Evolutionary conservation across 1,140 invertebrate species (phyloP).

Genomic region (Brachionus paranguensis): DNA sequence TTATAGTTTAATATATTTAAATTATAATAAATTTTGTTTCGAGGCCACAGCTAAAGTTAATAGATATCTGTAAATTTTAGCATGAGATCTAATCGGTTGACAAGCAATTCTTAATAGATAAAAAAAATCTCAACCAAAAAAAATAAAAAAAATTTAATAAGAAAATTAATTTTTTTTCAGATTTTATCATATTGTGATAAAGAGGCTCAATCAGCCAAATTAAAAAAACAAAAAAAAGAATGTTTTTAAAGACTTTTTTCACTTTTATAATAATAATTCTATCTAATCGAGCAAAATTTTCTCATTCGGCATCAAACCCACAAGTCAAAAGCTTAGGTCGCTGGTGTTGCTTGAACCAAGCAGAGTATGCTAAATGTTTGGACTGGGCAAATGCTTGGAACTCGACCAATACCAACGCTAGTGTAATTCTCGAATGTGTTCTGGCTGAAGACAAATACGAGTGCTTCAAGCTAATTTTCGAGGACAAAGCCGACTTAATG

Average conservation of each 20-base stretch:
- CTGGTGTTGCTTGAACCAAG: slow-evolving; percentile 38
- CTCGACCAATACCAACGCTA: neutral
- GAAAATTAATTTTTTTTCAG: neutral
- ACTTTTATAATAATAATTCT: neutral
- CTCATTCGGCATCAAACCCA: neutral
- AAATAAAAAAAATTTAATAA: neutral
- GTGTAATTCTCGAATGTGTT: slow-evolving; percentile 60
- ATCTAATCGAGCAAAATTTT: neutral
- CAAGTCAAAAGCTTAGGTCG: slow-evolving; percentile 26
- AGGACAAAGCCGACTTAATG: slow-evolving; percentile 73
- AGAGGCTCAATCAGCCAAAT: neutral
- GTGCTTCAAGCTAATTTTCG: slow-evolving; percentile 67
- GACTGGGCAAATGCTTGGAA: slow-evolving; percentile 1
- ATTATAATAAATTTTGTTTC: slow-evolving; percentile 1
- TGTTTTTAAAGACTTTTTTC: neutral
- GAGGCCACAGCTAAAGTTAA: neutral
- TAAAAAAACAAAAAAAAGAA: neutral
- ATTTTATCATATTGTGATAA: neutral
- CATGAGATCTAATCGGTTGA: neutral
- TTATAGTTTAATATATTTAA: slow-evolving; percentile 3
- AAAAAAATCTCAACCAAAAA: no score
- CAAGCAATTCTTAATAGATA: neutral
- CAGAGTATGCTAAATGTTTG: slow-evolving; percentile 23
- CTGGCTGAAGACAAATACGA: slow-evolving; percentile 74
- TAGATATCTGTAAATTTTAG: neutral